Percentiles rank a stretch among this genome's conserved stretches.
Conservation (phyloP, 2,888 invertebrate species). For the Cyaniris semiargus region DNA sequence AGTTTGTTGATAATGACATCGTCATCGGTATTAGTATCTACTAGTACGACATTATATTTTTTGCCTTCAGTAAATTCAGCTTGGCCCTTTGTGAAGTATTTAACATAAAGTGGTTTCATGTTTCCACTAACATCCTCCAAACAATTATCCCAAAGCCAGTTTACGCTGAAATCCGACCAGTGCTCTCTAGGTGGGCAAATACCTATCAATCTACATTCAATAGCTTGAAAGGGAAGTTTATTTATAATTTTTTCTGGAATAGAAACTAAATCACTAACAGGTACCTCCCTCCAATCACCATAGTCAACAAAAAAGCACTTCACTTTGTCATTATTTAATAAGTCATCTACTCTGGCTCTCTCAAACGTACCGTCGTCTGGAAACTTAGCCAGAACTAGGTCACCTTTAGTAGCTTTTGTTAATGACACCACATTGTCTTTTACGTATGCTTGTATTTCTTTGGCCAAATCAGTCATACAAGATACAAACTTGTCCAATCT, state of each 20-base stretch:
- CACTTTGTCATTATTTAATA: slow-evolving; percentile 56
- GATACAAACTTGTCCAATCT: slow-evolving; percentile 69
- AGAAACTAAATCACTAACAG: slow-evolving; percentile 61
- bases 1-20: slow-evolving; percentile 72
- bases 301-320: slow-evolving; percentile 83
- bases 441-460: slow-evolving; percentile 64
- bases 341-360: slow-evolving; percentile 68
- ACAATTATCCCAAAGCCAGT: slow-evolving; percentile 74
- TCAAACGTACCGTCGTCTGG: slow-evolving; percentile 65
- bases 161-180: slow-evolving; percentile 77
- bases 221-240: slow-evolving; percentile 82
- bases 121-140: slow-evolving; percentile 59
- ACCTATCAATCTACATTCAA: slow-evolving; percentile 82
- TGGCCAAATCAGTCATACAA: slow-evolving; percentile 58
- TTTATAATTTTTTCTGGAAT: slow-evolving; percentile 74
- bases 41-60: slow-evolving; percentile 73
- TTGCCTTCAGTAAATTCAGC: slow-evolving; percentile 61
- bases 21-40: slow-evolving; percentile 66
- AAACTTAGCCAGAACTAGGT: slow-evolving; percentile 75
- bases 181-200: slow-evolving; percentile 65
- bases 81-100: slow-evolving; percentile 63
- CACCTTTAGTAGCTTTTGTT: slow-evolving; percentile 55
- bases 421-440: slow-evolving; percentile 47
- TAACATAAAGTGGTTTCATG: slow-evolving; percentile 66
- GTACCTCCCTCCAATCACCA: slow-evolving; percentile 77